Evolutionary conservation across 2,113 vertebrate species (phyloP), one percentile per base, ranked within the genome.

Genomic region (Thamnophis sirtalis): DNA sequence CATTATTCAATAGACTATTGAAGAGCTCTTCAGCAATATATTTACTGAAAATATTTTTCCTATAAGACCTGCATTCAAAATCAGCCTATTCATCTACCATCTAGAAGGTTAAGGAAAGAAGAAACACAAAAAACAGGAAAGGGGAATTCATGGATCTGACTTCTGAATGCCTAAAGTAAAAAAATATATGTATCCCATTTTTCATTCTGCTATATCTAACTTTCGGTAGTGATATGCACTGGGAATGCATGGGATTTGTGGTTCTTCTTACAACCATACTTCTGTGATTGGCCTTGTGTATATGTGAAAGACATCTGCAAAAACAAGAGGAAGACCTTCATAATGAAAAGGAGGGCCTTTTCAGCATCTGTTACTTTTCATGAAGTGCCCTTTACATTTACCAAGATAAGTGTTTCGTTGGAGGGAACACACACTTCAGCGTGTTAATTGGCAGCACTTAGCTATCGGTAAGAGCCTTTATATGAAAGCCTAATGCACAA

Each of bases 331-430:
- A 87, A 93, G 90, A 84, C 38, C 5, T 9, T 22, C 43, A 26
- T 6, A 90, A 93, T 8, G 33, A 91, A 95, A 95, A 87, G 1
- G n/a, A 73, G 55, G 54, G 56, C 73, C 43, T 93, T 93, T 90
- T 43, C 93, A 93, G 89, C 1, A 0, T 43, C 88, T 0, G 0
- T 90, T 93, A 94, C 0, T 0, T 86, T 92, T 1, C 56, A 50
- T 15, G 94, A 22, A 95, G 53, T 63, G 90, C 4, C 24, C 26
- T n/a, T 56, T 88, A 85, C 86, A 94, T 93, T 93, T 89, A 92
- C 26, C 73, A 96, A 95, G 91, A 89, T 54, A 95, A 92, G 90
- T 80, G 86, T 94, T 96, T 96, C 88, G 38, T 92, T 86, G 86
- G 55, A 94, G 49, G 90, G 93, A 94, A 96, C 95, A 91, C 90